phyloP scores from a whole-genome alignment of 2,888 invertebrate genomes.

The Hyles lineata region DNA sequence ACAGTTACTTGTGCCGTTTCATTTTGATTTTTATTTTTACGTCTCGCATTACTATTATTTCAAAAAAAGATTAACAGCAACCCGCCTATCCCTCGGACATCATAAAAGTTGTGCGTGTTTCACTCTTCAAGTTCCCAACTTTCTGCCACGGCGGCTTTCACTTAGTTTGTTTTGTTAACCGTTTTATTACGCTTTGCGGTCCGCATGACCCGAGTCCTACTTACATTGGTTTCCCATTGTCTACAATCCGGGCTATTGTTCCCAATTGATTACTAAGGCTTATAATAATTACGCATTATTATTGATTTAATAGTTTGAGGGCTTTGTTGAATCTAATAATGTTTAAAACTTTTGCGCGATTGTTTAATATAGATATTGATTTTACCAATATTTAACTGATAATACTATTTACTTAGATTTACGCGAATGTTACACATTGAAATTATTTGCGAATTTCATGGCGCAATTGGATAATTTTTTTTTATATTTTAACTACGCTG shows the following conservation, averaged over 20 bases:
- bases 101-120: slow-evolving; percentile 55
- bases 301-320: neutral
- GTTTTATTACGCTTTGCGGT: slow-evolving; percentile 44
- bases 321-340: neutral
- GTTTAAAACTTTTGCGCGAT: neutral
- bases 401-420: no score
- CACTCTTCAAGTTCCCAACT: slow-evolving; percentile 57
- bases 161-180: slow-evolving; percentile 57
- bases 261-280: neutral
- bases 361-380: neutral
- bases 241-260: slow-evolving; percentile 5
- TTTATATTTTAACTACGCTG: no score
- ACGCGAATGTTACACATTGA: no score
- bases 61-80: no score
- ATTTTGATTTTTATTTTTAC: no score
- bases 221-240: neutral
- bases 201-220: neutral
- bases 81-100: slow-evolving; percentile 7
- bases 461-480: no score
- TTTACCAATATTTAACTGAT: neutral
- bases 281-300: neutral
- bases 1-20: no score
- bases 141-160: slow-evolving; percentile 55
- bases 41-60: no score
- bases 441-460: no score